These are phyloP conservation scores for Condylura cristata DNA, from an alignment of 2,113 vertebrate species.

Conservation along the genomic window DNA sequence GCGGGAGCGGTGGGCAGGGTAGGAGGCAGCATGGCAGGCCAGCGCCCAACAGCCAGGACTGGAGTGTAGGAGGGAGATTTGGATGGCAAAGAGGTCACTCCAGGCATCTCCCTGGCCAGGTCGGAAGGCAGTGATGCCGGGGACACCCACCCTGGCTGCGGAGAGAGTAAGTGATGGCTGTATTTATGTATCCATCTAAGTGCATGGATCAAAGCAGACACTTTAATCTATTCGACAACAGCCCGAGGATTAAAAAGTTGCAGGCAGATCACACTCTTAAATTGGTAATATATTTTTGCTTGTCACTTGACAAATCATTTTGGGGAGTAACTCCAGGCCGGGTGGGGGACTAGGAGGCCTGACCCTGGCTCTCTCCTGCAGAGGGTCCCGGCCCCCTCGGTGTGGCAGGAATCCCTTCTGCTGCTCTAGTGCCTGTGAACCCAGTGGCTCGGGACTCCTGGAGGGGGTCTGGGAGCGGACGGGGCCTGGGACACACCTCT, in stretches of 20 bases:
- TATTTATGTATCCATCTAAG: slow-evolving; percentile 81
- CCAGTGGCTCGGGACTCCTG: too few relatives aligned
- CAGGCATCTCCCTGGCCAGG: not conserved
- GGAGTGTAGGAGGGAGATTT: slow-evolving; percentile 54
- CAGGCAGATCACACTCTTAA: slow-evolving; percentile 82
- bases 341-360: slow-evolving; percentile 43
- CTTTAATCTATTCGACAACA: slow-evolving; percentile 85
- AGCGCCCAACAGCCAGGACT: not conserved
- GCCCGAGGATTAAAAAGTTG: slow-evolving; percentile 85
- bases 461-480: not conserved
- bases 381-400: too few relatives aligned
- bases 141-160: slow-evolving; percentile 52
- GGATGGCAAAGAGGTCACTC: slow-evolving; percentile 51
- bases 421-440: not conserved
- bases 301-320: slow-evolving; percentile 83
- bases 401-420: not conserved
- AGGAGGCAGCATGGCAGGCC: not conserved
- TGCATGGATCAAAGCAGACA: slow-evolving; percentile 83
- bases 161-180: slow-evolving; percentile 59
- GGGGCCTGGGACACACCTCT: not conserved
- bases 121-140: not conserved
- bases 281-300: slow-evolving; percentile 80
- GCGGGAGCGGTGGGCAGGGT: not conserved
- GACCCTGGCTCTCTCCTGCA: slow-evolving; percentile 24
- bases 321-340: slow-evolving; percentile 52